Conservation (phyloP, 1,140 invertebrate species). For the Drosophila tristis region DNA sequence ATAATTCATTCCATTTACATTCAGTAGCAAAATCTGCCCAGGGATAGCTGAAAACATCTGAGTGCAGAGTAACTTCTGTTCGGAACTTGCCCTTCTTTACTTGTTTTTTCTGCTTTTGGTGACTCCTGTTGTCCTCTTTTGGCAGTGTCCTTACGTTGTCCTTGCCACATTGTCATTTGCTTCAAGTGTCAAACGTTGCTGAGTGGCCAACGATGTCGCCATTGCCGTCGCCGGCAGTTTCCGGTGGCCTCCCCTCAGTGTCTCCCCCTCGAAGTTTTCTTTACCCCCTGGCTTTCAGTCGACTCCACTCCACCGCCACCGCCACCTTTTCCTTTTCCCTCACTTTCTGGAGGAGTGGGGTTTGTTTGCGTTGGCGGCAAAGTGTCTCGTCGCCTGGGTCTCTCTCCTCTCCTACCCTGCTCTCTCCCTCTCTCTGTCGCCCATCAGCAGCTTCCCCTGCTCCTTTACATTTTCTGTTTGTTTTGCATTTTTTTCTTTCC, state of each 20-base stretch:
- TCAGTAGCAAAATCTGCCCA: too few relatives aligned
- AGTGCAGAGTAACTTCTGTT: too few relatives aligned
- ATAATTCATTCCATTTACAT: too few relatives aligned
- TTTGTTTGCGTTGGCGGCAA: conserved; percentile 80
- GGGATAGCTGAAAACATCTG: too few relatives aligned
- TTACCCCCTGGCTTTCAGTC: neutral
- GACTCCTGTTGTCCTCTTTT: conserved; percentile 42
- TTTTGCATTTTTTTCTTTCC: conserved; percentile 41
- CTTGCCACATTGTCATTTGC: conserved; percentile 69
- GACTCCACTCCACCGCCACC: neutral
- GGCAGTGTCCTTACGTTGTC: conserved; percentile 76
- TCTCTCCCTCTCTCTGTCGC: neutral
- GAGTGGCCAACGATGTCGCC: conserved; percentile 72
- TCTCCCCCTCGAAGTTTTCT: neutral
- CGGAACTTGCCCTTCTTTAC: too few relatives aligned
- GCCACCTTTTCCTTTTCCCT: neutral
- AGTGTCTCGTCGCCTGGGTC: conserved; percentile 74
- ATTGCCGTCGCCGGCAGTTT: conserved; percentile 66
- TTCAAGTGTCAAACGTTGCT: conserved; percentile 77
- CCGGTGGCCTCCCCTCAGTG: conserved; percentile 23
- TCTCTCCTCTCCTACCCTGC: conserved; percentile 1
- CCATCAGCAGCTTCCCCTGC: conserved; percentile 39
- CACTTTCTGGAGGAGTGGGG: conserved; percentile 42
- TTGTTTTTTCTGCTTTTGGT: conserved; percentile 23
- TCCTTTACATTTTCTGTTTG: conserved; percentile 43